phyloP scores from a whole-genome alignment of 2,797 vertebrate genomes.

The Sparus aurata region DNA sequence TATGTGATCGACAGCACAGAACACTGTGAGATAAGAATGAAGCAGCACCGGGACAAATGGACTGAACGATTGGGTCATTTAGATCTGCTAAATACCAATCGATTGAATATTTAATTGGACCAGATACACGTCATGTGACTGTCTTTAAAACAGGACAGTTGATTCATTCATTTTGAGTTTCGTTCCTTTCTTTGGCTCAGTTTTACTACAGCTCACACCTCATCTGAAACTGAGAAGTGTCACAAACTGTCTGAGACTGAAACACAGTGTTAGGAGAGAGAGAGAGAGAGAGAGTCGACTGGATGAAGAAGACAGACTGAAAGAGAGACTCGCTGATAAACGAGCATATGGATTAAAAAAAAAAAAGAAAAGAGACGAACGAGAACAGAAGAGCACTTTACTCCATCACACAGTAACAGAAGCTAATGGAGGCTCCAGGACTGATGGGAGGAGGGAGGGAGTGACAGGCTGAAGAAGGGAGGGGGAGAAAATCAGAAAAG shows the following conservation, averaged over 20 bases:
- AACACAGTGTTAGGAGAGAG: not conserved
- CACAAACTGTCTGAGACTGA: not conserved
- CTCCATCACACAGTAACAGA: slow-evolving; percentile 36
- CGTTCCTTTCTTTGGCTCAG: not conserved
- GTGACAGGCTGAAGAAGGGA: not conserved
- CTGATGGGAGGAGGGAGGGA: slow-evolving; percentile 7
- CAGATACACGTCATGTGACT: not conserved
- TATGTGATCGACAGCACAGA: no score
- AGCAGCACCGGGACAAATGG: no score
- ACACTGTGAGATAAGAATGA: no score
- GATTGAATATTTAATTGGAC: no score
- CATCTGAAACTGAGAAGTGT: not conserved
- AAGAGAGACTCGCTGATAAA: slow-evolving; percentile 1
- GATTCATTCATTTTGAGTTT: not conserved
- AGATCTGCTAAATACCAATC: no score
- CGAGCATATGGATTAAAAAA: not conserved
- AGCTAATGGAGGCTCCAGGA: slow-evolving; percentile 56
- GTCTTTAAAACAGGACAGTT: not conserved
- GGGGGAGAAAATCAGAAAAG: not conserved
- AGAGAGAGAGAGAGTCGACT: no score
- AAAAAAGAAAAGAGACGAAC: slow-evolving; percentile 17
- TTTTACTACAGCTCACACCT: not conserved
- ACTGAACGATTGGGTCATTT: not conserved
- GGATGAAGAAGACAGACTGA: not conserved
- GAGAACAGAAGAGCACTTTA: slow-evolving; percentile 18